phyloP scores from a whole-genome alignment of 2,113 vertebrate genomes.

The Erinaceus europaeus region DNA sequence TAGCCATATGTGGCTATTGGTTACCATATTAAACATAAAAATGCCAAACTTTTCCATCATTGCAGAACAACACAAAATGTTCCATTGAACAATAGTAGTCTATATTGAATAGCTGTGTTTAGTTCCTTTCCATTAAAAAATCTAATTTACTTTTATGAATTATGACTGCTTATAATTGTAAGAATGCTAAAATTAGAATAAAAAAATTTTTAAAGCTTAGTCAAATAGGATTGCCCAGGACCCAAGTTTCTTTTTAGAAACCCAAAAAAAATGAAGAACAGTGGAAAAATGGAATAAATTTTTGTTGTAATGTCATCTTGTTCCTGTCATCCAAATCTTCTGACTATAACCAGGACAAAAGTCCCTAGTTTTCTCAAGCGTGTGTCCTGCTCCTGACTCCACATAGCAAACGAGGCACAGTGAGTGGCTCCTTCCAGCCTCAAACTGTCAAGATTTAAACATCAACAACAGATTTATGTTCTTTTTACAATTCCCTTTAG shows the following conservation, averaged over 20 bases:
- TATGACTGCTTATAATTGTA: not conserved
- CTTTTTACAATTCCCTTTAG: conserved; percentile 9
- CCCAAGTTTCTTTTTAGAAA: conserved; percentile 55
- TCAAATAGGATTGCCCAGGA: not conserved
- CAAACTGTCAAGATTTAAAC: not conserved
- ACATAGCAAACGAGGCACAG: not conserved
- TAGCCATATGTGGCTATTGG: not conserved
- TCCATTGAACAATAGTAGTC: not conserved
- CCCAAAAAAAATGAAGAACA: not conserved
- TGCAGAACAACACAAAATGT: not conserved
- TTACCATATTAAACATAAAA: not conserved
- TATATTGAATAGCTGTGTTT: not conserved
- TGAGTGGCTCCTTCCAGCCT: not conserved
- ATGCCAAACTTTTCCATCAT: not conserved
- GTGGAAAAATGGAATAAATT: not conserved
- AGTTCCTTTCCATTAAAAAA: conserved; percentile 5
- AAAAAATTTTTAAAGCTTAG: conserved; percentile 16
- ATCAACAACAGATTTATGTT: not conserved
- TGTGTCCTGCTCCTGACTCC: not conserved
- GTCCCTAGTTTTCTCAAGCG: not conserved
- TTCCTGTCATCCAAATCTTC: not conserved
- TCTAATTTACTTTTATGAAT: conserved; percentile 16
- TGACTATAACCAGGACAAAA: not conserved
- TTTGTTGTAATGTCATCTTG: not conserved
- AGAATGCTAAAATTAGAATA: not conserved